These are phyloP conservation scores for Austrolebias charrua DNA, from an alignment of 2,797 vertebrate genomes.

Conservation along the genomic window DNA sequence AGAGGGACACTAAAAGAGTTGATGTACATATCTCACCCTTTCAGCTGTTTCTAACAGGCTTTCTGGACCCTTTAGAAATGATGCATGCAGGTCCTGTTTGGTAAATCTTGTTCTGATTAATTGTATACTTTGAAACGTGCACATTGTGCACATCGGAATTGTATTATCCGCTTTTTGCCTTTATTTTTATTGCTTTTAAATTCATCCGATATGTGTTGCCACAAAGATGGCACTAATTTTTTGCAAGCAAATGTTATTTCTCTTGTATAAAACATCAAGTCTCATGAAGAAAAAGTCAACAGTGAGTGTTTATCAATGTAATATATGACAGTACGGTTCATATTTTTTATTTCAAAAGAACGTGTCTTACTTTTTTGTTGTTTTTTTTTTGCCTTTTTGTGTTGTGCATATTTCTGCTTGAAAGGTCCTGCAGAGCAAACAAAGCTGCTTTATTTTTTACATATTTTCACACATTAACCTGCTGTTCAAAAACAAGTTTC, in stretches of 20 bases:
- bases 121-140: constrained; percentile 79
- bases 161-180: constrained; percentile 81
- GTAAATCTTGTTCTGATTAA: constrained; percentile 80
- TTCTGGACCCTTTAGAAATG: constrained; percentile 72
- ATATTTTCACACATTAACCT: constrained; percentile 82
- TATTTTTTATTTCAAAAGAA: constrained; percentile 70
- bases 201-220: constrained; percentile 80
- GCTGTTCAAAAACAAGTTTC: constrained; percentile 86
- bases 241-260: constrained; percentile 80
- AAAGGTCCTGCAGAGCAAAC: constrained; percentile 89
- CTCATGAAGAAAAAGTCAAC: constrained; percentile 79
- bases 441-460: constrained; percentile 90
- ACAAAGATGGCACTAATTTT: constrained; percentile 69
- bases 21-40: constrained; percentile 80
- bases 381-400: constrained; percentile 82
- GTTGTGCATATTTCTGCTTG: constrained; percentile 91
- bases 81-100: constrained; percentile 80
- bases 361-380: constrained; percentile 80
- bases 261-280: constrained; percentile 81
- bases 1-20: constrained; percentile 68
- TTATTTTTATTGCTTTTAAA: constrained; percentile 78
- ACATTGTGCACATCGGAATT: constrained; percentile 74
- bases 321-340: constrained; percentile 87
- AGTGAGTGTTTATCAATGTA: constrained; percentile 91
- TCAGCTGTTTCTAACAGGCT: constrained; percentile 68